phyloP scores from a whole-genome alignment of 1,140 invertebrate genomes.

The Asobara japonica region DNA sequence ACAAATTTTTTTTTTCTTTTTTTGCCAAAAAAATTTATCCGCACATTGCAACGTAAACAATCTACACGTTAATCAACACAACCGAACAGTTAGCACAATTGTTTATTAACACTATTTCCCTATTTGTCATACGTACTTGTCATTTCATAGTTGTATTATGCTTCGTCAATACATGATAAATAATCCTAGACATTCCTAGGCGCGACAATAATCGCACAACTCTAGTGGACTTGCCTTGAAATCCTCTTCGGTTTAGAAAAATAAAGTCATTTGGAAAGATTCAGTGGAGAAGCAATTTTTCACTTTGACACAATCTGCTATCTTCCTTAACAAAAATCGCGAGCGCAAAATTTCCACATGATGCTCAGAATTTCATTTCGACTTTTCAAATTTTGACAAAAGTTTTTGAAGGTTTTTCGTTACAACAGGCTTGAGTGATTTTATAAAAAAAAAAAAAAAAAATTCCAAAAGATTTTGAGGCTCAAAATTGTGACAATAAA shows the following conservation, averaged over 20 bases:
- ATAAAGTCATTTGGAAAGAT: conserved; percentile 31
- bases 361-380: too few species aligned
- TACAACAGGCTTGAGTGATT: too few species aligned
- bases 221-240: not conserved
- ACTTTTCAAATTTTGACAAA: too few species aligned
- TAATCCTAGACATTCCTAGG: not conserved
- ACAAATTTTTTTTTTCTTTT: conserved; percentile 1
- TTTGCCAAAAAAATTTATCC: conserved; percentile 29
- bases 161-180: not conserved
- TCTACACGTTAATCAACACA: conserved; percentile 23
- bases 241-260: conserved; percentile 26
- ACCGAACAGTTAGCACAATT: conserved; percentile 21
- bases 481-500: too few species aligned
- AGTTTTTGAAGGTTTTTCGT: too few species aligned
- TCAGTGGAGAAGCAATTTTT: not conserved
- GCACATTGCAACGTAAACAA: conserved; percentile 9
- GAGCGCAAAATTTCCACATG: too few species aligned
- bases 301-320: not conserved
- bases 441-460: too few species aligned
- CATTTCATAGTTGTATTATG: not conserved
- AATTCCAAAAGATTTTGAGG: too few species aligned
- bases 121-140: not conserved
- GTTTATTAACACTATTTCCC: conserved; percentile 1
- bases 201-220: not conserved
- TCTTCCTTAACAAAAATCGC: too few species aligned